phyloP scores from a whole-genome alignment of 2,113 vertebrate species.

The Oncorhynchus mykiss region DNA sequence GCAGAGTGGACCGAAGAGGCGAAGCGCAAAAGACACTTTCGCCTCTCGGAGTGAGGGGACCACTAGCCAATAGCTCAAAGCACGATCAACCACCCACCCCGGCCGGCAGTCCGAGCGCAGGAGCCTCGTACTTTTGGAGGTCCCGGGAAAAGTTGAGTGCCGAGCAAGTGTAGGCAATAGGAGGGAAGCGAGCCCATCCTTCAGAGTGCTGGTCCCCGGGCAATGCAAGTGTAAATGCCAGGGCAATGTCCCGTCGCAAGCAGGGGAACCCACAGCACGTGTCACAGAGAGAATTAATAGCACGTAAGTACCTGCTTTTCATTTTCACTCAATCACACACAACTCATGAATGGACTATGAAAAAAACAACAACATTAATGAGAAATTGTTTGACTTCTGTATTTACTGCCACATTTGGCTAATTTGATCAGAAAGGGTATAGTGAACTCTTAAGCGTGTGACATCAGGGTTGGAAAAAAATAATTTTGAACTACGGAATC shows the following conservation, averaged over 20 bases:
- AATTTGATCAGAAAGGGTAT: not conserved
- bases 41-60: slow-evolving; percentile 30
- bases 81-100: not conserved
- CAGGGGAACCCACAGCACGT: slow-evolving; percentile 99
- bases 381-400: not conserved
- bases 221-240: slow-evolving; percentile 98
- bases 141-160: slow-evolving; percentile 56
- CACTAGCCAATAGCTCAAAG: slow-evolving; percentile 9
- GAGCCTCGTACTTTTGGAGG: slow-evolving; percentile 61
- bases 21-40: slow-evolving; percentile 37
- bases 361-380: not conserved
- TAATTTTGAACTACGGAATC: too few relatives aligned
- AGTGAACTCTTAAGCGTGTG: not conserved
- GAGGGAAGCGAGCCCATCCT: slow-evolving; percentile 75
- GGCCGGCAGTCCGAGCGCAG: slow-evolving; percentile 77
- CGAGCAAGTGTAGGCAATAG: slow-evolving; percentile 53
- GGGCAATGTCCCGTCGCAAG: slow-evolving; percentile 99
- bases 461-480: not conserved
- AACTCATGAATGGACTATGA: not conserved
- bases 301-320: slow-evolving; percentile 80
- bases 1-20: slow-evolving; percentile 31
- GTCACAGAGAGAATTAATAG: slow-evolving; percentile 93
- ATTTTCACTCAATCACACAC: too few relatives aligned
- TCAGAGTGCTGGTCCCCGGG: slow-evolving; percentile 89
- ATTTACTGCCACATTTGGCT: not conserved